Percentiles rank a stretch among this genome's conserved stretches.
These are phyloP conservation scores for Cyprinus carpio DNA, from an alignment of 2,113 vertebrate species.

Conservation along the genomic window DNA sequence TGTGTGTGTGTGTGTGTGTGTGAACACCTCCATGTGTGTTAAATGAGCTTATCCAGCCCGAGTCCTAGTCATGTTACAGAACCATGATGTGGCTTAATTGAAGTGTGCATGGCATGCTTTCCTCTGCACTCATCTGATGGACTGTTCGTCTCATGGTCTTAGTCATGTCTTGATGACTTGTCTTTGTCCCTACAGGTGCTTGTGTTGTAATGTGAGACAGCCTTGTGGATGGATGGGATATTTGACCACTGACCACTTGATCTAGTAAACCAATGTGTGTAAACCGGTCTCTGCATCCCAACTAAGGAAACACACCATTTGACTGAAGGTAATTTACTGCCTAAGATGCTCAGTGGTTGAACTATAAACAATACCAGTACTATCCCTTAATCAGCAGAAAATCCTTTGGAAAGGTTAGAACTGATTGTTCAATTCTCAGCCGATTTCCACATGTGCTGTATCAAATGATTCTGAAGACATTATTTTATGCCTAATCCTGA, in stretches of 20 bases:
- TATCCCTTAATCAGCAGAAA: not conserved
- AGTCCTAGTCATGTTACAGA: not conserved
- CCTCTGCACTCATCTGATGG: not conserved
- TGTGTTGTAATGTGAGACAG: conserved; percentile 26
- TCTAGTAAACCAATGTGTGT: conserved; percentile 41
- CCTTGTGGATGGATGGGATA: not conserved
- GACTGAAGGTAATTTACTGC: conserved; percentile 36
- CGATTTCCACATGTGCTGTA: not conserved
- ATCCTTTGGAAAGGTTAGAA: not conserved
- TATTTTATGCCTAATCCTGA: not conserved
- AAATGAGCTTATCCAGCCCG: not conserved
- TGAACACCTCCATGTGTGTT: not conserved
- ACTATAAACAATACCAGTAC: not conserved
- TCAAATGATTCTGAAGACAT: not conserved
- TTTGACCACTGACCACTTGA: conserved; percentile 18
- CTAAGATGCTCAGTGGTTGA: not conserved
- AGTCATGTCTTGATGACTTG: not conserved
- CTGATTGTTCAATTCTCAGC: not conserved
- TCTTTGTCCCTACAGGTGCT: conserved; percentile 8
- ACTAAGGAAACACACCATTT: conserved; percentile 14
- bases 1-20: not conserved
- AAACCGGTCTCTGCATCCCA: conserved; percentile 34
- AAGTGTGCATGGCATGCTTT: not conserved
- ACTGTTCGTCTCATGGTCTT: not conserved
- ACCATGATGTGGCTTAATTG: not conserved